Evolutionary conservation across 2,888 invertebrate genomes (phyloP), one percentile per base, ranked within the genome.

Genomic region (Lysandra coridon): DNA sequence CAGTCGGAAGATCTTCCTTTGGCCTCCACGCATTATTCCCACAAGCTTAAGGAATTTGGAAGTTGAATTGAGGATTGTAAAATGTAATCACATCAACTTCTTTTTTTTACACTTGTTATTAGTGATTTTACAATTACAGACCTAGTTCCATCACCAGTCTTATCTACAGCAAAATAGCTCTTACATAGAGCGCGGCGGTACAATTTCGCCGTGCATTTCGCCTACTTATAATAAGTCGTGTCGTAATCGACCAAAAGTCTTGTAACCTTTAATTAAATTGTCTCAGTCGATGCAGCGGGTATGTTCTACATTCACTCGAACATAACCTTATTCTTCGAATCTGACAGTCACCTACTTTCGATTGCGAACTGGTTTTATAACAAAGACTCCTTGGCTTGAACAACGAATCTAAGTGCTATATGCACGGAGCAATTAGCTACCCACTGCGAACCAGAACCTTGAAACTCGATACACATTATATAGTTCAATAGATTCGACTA

Each of bases 301-400:
- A 87, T 89, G 86, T 87, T 89, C 87, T 87, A 88, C 83, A 81
- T 82, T 84, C 85, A 87, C 86, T 84, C 74, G 86, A 85, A 86
- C 84, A 84, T 84, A 83, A 81, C 84, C 85, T 85, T 88, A 86
- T 87, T 86, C 86, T 86, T 85, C 85, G 57, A 84, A 83, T 84
- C 84, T 87, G 89, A 86, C 89, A 91, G 87, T 91, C 91, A 90
- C 92, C 90, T 88, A 92, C 92, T 92, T 92, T 89, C 90, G 88
- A 90, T 89, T 87, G 89, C 84, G 85, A 88, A 91, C 91, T 89
- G 89, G 89, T 87, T 89, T 83, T 82, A 60, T 40, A 84, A 91
- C 91, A 92, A 91, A 90, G 89, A 88, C 84, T 87, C 87, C 83
- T 86, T 83, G 85, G 85, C 89, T 82, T 84, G 83, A 74, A 57